A percentile compares a stretch with the other conserved stretches of the same genome.
These are phyloP conservation scores for Dasysyrphus tricinctus DNA, from an alignment of 2,888 invertebrate genomes.

Conservation along the genomic window DNA sequence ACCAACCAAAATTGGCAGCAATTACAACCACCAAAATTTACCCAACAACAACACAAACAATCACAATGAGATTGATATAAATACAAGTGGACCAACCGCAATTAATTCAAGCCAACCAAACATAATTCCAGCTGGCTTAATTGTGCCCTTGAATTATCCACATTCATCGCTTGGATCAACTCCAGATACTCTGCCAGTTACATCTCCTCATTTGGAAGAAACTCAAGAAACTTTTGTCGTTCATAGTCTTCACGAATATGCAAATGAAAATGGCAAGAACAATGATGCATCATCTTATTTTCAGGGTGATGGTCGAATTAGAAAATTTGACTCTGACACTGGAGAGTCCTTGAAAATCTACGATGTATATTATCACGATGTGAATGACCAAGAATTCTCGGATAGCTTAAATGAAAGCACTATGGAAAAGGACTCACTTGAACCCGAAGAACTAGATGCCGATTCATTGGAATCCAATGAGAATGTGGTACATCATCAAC, in stretches of 20 bases:
- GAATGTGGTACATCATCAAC: slow-evolving; percentile 36
- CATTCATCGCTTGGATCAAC: slow-evolving; percentile 48
- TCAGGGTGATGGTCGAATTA: slow-evolving; percentile 30
- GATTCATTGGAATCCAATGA: slow-evolving; percentile 71
- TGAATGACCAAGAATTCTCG: slow-evolving; percentile 72
- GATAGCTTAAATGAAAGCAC: slow-evolving; percentile 69
- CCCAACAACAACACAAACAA: slow-evolving; percentile 56
- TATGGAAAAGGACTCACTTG: slow-evolving; percentile 73
- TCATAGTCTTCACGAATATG: slow-evolving; percentile 27
- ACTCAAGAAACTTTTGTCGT: slow-evolving; percentile 45
- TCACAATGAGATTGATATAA: slow-evolving; percentile 76
- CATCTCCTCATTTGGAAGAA: slow-evolving; percentile 29
- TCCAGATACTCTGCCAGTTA: slow-evolving; percentile 39
- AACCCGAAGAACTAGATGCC: slow-evolving; percentile 63
- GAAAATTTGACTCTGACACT: slow-evolving; percentile 67
- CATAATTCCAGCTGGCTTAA: slow-evolving; percentile 26
- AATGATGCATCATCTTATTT: slow-evolving; percentile 24
- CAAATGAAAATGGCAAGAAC: slow-evolving; percentile 38
- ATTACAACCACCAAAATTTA: slow-evolving; percentile 78
- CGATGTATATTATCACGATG: slow-evolving; percentile 55
- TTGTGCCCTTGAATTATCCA: slow-evolving; percentile 35
- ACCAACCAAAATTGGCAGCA: slow-evolving; percentile 77
- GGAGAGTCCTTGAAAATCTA: slow-evolving; percentile 56
- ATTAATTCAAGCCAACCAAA: slow-evolving; percentile 5
- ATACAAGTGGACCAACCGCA: slow-evolving; percentile 62